These are phyloP conservation scores for Torymus tubicola DNA, from an alignment of 2,888 invertebrate species.

Conservation along the genomic window DNA sequence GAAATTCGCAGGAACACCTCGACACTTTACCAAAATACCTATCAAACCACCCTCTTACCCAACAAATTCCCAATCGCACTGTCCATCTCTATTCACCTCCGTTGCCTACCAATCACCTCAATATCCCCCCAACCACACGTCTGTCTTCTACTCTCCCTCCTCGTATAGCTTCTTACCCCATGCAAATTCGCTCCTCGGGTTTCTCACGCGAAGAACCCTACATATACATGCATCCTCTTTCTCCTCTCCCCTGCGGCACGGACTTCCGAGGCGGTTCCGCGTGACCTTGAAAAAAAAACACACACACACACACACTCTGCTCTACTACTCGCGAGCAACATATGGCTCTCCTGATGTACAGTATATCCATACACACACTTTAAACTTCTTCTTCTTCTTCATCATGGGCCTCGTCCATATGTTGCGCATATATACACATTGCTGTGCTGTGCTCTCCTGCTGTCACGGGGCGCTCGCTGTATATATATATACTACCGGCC, in stretches of 20 bases:
- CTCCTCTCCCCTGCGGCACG: background rate
- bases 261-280: background rate
- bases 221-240: no score
- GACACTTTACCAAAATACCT: no score
- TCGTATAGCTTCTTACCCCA: background rate
- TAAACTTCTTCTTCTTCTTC: slow-evolving; percentile 35
- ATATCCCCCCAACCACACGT: background rate
- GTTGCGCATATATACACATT: slow-evolving; percentile 23
- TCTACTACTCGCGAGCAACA: slow-evolving; percentile 26
- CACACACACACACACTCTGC: background rate
- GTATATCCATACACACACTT: slow-evolving; percentile 19
- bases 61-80: no score
- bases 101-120: no score
- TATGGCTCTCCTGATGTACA: slow-evolving; percentile 30
- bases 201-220: slow-evolving; percentile 22
- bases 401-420: slow-evolving; percentile 41
- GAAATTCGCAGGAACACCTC: no score
- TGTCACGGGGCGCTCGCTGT: slow-evolving; percentile 24
- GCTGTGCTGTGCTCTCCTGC: slow-evolving; percentile 43
- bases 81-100: no score
- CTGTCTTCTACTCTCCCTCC: background rate
- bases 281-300: slow-evolving; percentile 41
- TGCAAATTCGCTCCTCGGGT: slow-evolving; percentile 19
- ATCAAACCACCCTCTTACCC: no score
- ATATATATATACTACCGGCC: slow-evolving; percentile 40